These are phyloP conservation scores for Chaetogeoica ovagalla DNA, from an alignment of 2,888 invertebrate species.

Conservation along the genomic window DNA sequence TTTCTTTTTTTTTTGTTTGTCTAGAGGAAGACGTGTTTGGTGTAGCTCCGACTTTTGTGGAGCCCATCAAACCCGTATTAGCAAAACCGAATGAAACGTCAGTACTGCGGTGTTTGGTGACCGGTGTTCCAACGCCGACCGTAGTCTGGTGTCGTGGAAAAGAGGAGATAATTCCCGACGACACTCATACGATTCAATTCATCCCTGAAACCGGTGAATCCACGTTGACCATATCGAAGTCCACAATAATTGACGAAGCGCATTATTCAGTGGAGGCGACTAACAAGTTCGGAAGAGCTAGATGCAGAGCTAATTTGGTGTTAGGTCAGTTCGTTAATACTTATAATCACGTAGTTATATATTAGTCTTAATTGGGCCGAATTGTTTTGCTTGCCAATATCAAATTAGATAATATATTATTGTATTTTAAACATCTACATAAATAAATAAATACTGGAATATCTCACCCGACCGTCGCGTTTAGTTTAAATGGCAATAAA, in stretches of 20 bases:
- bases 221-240: constrained; percentile 68
- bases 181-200: constrained; percentile 65
- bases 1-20: too few species aligned
- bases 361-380: too few species aligned
- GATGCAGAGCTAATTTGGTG: constrained; percentile 74
- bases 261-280: constrained; percentile 72
- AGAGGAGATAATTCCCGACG: constrained; percentile 66
- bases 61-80: constrained; percentile 70
- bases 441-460: too few species aligned
- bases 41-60: constrained; percentile 68
- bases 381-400: too few species aligned
- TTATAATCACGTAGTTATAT: too few species aligned
- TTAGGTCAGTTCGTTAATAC: constrained; percentile 61
- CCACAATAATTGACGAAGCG: constrained; percentile 69
- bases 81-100: constrained; percentile 68
- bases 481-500: too few species aligned
- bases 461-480: too few species aligned
- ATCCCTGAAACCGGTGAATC: constrained; percentile 68
- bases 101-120: constrained; percentile 69
- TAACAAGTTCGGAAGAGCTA: constrained; percentile 74
- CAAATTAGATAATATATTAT: too few species aligned
- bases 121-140: constrained; percentile 71
- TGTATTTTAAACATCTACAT: too few species aligned
- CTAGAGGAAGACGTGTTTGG: constrained; percentile 74
- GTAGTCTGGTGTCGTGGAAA: constrained; percentile 72